Evolutionary conservation across 2,797 vertebrate species (phyloP).

Genomic region (Xenopus petersii): DNA sequence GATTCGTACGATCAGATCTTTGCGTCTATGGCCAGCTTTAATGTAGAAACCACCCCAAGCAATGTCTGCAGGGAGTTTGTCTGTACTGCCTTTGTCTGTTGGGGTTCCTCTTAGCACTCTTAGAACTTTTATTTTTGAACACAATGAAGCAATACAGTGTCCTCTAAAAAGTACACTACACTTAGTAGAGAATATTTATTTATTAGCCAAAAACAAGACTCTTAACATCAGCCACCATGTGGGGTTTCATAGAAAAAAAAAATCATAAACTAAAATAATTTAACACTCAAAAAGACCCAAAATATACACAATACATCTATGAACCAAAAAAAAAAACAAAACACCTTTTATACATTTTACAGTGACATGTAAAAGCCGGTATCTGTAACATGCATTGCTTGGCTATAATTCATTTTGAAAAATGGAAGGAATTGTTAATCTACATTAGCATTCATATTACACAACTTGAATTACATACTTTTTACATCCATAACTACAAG

Average conservation of each 20-base stretch:
- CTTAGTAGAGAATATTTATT: not conserved
- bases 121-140: too few relatives aligned
- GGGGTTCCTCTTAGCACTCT: too few relatives aligned
- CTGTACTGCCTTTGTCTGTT: too few relatives aligned
- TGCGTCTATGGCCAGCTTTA: too few relatives aligned
- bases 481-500: too few relatives aligned
- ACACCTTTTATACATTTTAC: not conserved
- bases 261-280: slow-evolving; percentile 7
- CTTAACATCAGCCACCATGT: not conserved
- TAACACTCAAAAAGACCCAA: slow-evolving; percentile 2
- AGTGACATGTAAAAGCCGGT: not conserved
- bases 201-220: not conserved
- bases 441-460: not conserved
- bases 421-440: not conserved
- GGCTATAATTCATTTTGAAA: not conserved
- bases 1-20: too few relatives aligned
- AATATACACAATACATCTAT: slow-evolving; percentile 1
- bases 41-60: too few relatives aligned
- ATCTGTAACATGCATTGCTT: not conserved
- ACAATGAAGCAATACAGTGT: too few relatives aligned
- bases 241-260: not conserved
- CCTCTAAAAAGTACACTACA: not conserved
- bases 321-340: not conserved
- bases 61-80: too few relatives aligned
- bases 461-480: too few relatives aligned